Conservation (phyloP, 2,113 vertebrate species). For the Solea senegalensis region DNA sequence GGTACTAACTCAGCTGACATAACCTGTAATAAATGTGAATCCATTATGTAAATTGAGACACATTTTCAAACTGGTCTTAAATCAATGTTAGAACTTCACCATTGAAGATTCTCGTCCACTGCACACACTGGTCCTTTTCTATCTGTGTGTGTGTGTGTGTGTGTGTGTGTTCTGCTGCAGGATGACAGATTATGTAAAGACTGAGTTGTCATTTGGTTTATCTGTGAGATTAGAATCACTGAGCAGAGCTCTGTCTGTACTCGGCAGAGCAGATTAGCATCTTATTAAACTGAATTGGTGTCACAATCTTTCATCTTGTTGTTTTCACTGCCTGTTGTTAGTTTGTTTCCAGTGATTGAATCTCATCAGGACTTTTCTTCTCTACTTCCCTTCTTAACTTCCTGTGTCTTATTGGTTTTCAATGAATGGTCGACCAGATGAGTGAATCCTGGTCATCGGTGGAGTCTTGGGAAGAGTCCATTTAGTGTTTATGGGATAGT, state of each 20-base stretch:
- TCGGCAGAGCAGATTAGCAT: conserved; percentile 55
- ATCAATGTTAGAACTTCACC: not conserved
- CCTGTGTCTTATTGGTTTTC: not conserved
- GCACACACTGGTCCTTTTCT: conserved; percentile 2
- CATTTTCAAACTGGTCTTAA: not conserved
- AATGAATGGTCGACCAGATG: too few species aligned
- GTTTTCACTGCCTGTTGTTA: conserved; percentile 13
- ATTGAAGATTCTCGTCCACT: conserved; percentile 17
- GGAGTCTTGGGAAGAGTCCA: too few species aligned
- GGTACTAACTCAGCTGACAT: too few species aligned
- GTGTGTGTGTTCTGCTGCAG: not conserved
- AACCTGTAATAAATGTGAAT: too few species aligned
- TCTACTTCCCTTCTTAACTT: not conserved
- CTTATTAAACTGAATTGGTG: conserved; percentile 54
- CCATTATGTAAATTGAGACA: conserved; percentile 14
- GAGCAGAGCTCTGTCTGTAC: conserved; percentile 23
- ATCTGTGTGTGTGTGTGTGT: not conserved
- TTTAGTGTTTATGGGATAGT: too few species aligned
- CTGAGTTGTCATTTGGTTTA: conserved; percentile 36
- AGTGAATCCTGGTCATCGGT: too few species aligned
- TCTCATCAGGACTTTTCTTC: not conserved
- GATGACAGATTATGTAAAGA: conserved; percentile 25
- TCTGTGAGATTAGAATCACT: conserved; percentile 49
- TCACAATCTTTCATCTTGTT: conserved; percentile 47
- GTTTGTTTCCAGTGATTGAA: conserved; percentile 1